Evolutionary conservation across 2,113 vertebrate species (phyloP).

Genomic region (Ranitomeya variabilis): DNA sequence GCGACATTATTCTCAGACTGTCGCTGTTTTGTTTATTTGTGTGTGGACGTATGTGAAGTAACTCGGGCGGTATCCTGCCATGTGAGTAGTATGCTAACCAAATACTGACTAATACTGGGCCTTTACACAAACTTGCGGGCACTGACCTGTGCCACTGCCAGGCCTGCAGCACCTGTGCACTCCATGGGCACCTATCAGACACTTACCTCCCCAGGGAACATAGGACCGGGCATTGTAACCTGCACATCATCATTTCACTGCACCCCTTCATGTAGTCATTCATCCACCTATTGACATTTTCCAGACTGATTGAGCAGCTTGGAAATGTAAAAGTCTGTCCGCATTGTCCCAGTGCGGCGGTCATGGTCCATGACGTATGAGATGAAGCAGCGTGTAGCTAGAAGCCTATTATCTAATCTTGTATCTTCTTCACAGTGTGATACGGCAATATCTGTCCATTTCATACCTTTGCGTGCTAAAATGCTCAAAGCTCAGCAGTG

Average conservation of each 20-base stretch:
- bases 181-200: too few relatives aligned
- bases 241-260: too few relatives aligned
- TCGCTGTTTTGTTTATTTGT: not conserved
- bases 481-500: not conserved
- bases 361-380: not conserved
- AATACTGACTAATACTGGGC: not conserved
- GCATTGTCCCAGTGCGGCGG: not conserved
- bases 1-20: not conserved
- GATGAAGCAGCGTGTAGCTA: not conserved
- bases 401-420: not conserved
- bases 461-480: conserved; percentile 10
- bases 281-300: not conserved
- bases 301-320: not conserved
- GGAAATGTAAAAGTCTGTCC: not conserved
- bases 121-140: not conserved
- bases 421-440: not conserved
- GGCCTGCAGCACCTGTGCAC: too few relatives aligned
- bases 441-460: not conserved
- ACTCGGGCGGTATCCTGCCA: not conserved
- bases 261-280: not conserved
- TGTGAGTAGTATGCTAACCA: too few relatives aligned
- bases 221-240: too few relatives aligned
- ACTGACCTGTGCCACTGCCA: not conserved
- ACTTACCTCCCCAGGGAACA: too few relatives aligned
- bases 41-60: not conserved